Conservation (phyloP, 2,113 vertebrate genomes). For the Pagrus major region DNA sequence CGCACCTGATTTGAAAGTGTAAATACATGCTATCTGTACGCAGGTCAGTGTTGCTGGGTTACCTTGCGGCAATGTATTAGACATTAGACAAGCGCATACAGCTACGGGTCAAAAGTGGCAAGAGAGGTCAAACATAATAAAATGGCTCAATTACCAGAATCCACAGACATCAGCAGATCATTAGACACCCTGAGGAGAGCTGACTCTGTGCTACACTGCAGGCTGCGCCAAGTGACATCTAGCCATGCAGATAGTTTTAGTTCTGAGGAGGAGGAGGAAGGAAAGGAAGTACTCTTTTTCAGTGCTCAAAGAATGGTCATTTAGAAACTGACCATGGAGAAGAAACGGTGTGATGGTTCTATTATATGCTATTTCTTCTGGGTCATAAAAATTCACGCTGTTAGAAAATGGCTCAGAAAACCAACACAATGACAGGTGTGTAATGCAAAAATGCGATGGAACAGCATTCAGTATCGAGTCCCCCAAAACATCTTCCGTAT, state of each 20-base stretch:
- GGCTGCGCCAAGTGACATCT: not conserved
- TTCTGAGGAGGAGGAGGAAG: not conserved
- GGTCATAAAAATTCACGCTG: not conserved
- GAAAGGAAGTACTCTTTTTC: not conserved
- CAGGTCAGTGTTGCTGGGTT: no score
- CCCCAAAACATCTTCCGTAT: not conserved
- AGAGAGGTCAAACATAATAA: constrained; percentile 33
- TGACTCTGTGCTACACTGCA: constrained; percentile 33
- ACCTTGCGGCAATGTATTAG: no score
- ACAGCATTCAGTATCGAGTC: not conserved
- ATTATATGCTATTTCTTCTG: not conserved
- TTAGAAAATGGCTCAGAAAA: not conserved
- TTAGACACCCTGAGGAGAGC: constrained; percentile 30
- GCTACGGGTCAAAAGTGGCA: constrained; percentile 16
- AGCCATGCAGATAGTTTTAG: not conserved
- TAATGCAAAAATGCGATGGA: constrained; percentile 40
- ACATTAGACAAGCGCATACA: not conserved
- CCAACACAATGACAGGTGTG: constrained; percentile 9
- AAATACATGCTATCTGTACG: no score
- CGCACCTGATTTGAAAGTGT: no score
- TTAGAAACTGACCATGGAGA: not conserved
- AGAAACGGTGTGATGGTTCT: constrained; percentile 1
- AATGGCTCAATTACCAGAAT: constrained; percentile 18
- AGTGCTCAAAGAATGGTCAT: not conserved
- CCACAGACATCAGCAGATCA: constrained; percentile 26